Conservation (phyloP, 1,140 invertebrate genomes). For the Steinernema feltiae region DNA sequence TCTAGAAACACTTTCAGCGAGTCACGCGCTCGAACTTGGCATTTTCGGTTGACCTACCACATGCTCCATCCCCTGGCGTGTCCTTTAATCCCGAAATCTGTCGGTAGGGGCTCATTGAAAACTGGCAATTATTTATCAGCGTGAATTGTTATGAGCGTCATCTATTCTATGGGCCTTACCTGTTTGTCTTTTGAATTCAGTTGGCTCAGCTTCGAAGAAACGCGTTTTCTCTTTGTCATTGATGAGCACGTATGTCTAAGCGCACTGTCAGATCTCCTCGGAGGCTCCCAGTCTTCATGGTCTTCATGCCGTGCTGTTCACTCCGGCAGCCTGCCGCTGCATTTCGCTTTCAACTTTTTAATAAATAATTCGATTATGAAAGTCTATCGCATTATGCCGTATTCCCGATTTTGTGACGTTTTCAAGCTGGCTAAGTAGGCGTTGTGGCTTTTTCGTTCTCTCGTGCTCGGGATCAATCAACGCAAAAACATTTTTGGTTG, state of each 20-base stretch:
- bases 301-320: neutral
- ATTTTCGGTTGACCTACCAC: neutral
- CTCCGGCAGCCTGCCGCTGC: neutral
- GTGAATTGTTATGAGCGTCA: slow-evolving; percentile 1
- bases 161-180: neutral
- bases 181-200: neutral
- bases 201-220: neutral
- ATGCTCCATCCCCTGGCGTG: neutral
- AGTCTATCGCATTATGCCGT: neutral
- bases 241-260: too few relatives aligned
- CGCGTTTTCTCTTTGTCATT: neutral
- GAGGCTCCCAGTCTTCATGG: too few relatives aligned
- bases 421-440: neutral
- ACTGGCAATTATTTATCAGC: slow-evolving; percentile 1
- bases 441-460: neutral
- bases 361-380: slow-evolving; percentile 6
- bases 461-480: neutral
- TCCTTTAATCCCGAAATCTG: neutral
- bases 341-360: neutral
- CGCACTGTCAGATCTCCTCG: too few relatives aligned
- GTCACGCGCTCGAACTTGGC: too few relatives aligned
- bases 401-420: neutral
- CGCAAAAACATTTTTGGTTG: neutral
- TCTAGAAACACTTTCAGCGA: too few relatives aligned
- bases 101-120: neutral